These are phyloP conservation scores for Sarotherodon lohbergeri DNA, from an alignment of 2,113 vertebrate genomes.

Conservation along the genomic window DNA sequence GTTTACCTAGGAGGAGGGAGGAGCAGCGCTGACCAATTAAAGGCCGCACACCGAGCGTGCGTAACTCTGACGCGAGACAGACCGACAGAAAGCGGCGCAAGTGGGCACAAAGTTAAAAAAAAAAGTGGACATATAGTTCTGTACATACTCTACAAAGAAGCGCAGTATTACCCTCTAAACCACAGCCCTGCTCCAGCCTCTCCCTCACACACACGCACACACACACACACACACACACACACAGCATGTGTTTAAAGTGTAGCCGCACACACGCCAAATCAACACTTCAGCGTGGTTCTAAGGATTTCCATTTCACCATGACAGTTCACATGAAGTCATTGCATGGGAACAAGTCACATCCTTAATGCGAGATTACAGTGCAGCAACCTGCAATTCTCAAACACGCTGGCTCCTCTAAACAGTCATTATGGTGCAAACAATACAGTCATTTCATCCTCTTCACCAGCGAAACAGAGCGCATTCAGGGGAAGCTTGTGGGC, in stretches of 20 bases:
- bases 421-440: conserved; percentile 50
- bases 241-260: background rate
- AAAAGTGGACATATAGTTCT: background rate
- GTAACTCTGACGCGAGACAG: conserved; percentile 14
- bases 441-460: background rate
- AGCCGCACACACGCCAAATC: background rate
- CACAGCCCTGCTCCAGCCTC: background rate
- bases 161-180: background rate
- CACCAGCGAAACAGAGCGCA: background rate
- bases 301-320: background rate
- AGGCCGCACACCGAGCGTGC: background rate
- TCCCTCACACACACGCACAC: background rate
- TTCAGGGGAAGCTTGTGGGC: background rate
- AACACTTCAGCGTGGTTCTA: background rate
- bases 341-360: background rate
- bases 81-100: background rate
- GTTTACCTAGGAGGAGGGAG: conserved; percentile 39
- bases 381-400: conserved; percentile 28
- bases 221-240: background rate
- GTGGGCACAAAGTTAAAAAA: background rate
- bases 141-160: background rate
- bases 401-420: background rate
- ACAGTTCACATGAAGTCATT: background rate
- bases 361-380: conserved; percentile 29
- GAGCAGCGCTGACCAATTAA: conserved; percentile 45